Conservation (phyloP, 2,888 invertebrate species). For the Phaonia tiefii region DNA sequence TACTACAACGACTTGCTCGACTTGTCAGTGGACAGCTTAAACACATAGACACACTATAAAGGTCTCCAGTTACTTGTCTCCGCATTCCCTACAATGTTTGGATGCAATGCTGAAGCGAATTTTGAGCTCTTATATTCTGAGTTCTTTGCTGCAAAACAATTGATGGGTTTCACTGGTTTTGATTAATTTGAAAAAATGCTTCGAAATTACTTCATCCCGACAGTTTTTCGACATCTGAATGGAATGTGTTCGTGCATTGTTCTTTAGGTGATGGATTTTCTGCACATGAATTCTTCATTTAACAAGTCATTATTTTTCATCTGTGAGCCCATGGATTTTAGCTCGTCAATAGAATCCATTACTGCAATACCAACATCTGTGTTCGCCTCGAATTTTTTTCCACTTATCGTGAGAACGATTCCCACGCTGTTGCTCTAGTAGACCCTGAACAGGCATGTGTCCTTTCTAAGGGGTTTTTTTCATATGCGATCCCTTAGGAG, state of each 20-base stretch:
- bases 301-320: conserved; percentile 35
- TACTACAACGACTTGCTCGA: conserved; percentile 33
- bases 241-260: conserved; percentile 40
- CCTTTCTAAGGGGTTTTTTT: background rate
- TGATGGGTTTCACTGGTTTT: background rate
- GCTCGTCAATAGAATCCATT: conserved; percentile 31
- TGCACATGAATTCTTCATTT: conserved; percentile 45
- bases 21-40: conserved; percentile 31
- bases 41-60: conserved; percentile 40
- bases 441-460: conserved; percentile 23
- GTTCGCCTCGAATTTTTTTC: conserved; percentile 26
- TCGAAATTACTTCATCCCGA: conserved; percentile 33
- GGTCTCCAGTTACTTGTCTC: conserved; percentile 35
- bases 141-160: background rate
- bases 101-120: background rate
- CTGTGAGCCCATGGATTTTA: conserved; percentile 27
- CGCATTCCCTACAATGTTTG: conserved; percentile 1
- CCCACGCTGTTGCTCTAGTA: conserved; percentile 47
- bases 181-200: background rate
- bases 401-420: conserved; percentile 51
- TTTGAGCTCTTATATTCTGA: conserved; percentile 18
- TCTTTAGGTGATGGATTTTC: conserved; percentile 50
- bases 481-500: conserved; percentile 34
- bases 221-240: conserved; percentile 20
- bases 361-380: conserved; percentile 36